Evolutionary conservation across 2,888 invertebrate species (phyloP).

Genomic region (Monoplex corrugatus): DNA sequence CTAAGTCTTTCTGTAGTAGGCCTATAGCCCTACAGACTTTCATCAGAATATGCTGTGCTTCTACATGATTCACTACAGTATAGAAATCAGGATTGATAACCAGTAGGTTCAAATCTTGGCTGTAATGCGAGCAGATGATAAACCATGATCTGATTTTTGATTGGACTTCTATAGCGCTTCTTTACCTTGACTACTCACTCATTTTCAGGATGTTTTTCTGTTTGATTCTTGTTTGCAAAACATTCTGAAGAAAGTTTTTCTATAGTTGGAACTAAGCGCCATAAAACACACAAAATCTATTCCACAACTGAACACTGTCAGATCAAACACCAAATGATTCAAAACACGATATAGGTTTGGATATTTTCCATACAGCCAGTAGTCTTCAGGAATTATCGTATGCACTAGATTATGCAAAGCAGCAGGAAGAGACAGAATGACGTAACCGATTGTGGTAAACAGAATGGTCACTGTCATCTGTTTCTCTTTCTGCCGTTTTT

Average conservation of each 20-base stretch:
- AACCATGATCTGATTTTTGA: no score
- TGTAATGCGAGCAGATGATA: no score
- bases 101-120: no score
- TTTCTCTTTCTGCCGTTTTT: background rate
- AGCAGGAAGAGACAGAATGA: background rate
- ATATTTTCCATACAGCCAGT: background rate
- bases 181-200: no score
- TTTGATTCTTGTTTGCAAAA: background rate
- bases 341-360: background rate
- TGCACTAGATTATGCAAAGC: background rate
- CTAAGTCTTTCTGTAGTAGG: no score
- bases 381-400: background rate
- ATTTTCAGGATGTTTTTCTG: no score
- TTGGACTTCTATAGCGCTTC: no score
- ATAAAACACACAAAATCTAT: background rate
- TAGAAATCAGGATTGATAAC: no score
- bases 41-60: no score
- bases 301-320: background rate
- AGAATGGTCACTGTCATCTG: background rate
- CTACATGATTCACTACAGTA: no score
- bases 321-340: background rate
- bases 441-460: background rate
- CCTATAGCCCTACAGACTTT: no score
- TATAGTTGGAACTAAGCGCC: constrained; percentile 15
- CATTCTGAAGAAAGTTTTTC: background rate